Conservation (phyloP, 2,888 invertebrate genomes). For the Tipula unca region DNA sequence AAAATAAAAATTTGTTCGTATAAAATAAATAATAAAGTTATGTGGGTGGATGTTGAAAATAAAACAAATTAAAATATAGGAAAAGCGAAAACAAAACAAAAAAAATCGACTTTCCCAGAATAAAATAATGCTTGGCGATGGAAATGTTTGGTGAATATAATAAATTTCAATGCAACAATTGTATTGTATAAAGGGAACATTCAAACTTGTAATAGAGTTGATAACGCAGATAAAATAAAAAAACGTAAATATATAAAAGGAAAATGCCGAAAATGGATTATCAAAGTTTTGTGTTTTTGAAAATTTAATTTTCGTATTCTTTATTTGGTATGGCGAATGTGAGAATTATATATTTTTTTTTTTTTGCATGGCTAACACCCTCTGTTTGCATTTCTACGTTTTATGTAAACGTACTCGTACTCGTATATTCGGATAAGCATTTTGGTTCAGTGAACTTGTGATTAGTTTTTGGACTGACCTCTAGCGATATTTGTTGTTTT, state of each 20-base stretch:
- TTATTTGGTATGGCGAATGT: neutral
- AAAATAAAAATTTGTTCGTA: neutral
- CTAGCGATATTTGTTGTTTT: too few species aligned
- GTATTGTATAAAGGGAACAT: neutral
- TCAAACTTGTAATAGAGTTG: neutral
- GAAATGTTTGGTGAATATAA: neutral
- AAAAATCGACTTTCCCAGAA: neutral
- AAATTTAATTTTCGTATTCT: neutral
- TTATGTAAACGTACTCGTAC: too few species aligned
- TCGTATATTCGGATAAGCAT: too few species aligned
- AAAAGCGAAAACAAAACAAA: neutral
- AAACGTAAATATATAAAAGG: too few species aligned
- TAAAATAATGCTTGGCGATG: neutral
- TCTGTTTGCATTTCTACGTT: too few species aligned
- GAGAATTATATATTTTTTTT: neutral
- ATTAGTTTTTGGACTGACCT: too few species aligned
- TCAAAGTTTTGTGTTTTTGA: neutral
- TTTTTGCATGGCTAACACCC: neutral
- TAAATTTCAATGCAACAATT: constrained; percentile 8
- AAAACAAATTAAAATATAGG: neutral
- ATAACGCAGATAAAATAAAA: neutral
- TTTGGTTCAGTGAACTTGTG: too few species aligned
- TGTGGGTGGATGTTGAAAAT: neutral
- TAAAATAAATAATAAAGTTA: constrained; percentile 2
- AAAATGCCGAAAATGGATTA: neutral